These are phyloP conservation scores for Haliaeetus leucogaster DNA, from an alignment of 2,113 vertebrate genomes.

Conservation along the genomic window DNA sequence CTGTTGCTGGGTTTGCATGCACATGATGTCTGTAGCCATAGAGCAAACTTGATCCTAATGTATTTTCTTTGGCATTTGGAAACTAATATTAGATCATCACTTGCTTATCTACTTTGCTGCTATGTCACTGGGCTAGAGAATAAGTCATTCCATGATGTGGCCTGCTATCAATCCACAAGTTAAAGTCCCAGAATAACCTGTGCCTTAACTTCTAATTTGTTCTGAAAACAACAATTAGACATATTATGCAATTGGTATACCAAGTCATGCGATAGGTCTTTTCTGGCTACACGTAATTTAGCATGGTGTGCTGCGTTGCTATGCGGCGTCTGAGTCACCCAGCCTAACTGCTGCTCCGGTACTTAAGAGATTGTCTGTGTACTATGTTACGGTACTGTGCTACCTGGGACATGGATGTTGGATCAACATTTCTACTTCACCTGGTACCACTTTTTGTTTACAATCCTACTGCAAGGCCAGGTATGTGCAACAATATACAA, in stretches of 20 bases:
- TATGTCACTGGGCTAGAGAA: neutral
- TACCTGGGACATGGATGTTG: neutral
- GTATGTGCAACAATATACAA: neutral
- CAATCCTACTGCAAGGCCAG: neutral
- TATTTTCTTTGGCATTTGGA: neutral
- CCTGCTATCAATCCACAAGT: neutral
- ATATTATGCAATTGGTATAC: neutral
- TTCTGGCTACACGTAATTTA: neutral
- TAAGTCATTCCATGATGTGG: neutral
- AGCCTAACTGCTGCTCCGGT: neutral
- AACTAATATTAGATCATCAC: neutral
- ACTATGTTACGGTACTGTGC: neutral
- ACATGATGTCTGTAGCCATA: neutral
- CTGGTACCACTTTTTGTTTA: neutral
- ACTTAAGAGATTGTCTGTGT: neutral
- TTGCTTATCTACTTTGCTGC: neutral
- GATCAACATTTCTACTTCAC: neutral
- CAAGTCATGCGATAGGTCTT: neutral
- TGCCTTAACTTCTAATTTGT: neutral
- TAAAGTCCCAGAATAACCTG: neutral
- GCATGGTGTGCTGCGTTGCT: fast-evolving
- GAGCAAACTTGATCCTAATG: neutral
- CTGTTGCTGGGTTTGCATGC: neutral
- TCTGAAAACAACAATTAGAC: neutral
- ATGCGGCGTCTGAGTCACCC: neutral